Base-by-base conservation (phyloP, 2,113 vertebrate species). In the Propithecus coquereli region DNA sequence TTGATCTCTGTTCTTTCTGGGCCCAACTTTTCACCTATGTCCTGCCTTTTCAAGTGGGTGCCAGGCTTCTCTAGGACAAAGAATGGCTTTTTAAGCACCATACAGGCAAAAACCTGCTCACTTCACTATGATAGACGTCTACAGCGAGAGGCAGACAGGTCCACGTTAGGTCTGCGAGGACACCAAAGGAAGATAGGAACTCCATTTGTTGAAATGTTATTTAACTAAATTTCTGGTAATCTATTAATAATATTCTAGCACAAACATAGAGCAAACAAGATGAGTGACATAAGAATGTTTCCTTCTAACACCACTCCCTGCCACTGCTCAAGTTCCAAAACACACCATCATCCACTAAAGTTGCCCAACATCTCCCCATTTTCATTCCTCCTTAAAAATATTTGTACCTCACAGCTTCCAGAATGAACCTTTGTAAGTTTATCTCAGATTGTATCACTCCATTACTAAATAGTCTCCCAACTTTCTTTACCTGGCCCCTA, bases 41-140 rank as follows among this genome's bases (percentile, higher is more conserved):
- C 68, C 37, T 57, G 30, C 5, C 22, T 94, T 63, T 68, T 68
- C 1, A 13, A n/a, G 27, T 40, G 12, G 90, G 11, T 57, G 43
- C 9, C 10, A 70, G n/a, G 8, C 13, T 68, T 52, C 23, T 61
- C 8, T 8, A 32, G 40, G 22, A 79, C 65, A 27, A 54, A 43
- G 8, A 16, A 25, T 12, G n/a, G 17, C 23, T 25, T 70, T 14
- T 2, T 59, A 0, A 13, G 50, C 1, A 0, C 32, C 52, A 37
- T 8, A 12, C 11, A 27, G 12, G 27, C 32, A 23, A 52, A 50
- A 17, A 37, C 3, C 1, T 34, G 0, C 30, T 86, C 5, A 9
- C 8, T 14, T 23, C 0, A 0, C 18, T 50, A 8, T 4, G 32
- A 57, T 8, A 30, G 9, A 52, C 1, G 0, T 45, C 57, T 9